These are phyloP conservation scores for Heliothis peltigera DNA, from an alignment of 2,888 invertebrate species.

Conservation along the genomic window DNA sequence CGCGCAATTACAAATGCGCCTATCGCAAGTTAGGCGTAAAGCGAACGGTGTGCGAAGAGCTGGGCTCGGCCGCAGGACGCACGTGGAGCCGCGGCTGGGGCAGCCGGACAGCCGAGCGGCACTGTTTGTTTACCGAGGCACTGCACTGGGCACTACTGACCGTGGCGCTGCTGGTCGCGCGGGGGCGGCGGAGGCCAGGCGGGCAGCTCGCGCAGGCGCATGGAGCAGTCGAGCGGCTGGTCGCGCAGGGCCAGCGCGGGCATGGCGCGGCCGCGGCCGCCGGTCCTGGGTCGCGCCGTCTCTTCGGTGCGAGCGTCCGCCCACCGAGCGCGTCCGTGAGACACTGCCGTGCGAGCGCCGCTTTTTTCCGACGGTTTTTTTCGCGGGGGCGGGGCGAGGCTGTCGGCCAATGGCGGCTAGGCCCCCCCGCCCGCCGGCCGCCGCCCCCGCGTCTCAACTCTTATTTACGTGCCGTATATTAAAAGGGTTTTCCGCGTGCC, in stretches of 20 bases:
- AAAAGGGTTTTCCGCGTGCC: slow-evolving; percentile 90
- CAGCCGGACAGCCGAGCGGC: too few relatives aligned
- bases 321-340: slow-evolving; percentile 83
- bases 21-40: slow-evolving; percentile 49
- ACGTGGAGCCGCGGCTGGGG: slow-evolving; percentile 47
- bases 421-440: slow-evolving; percentile 67
- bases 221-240: slow-evolving; percentile 94
- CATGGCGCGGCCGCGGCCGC: slow-evolving; percentile 90
- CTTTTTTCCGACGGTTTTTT: slow-evolving; percentile 84
- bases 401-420: slow-evolving; percentile 77
- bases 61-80: slow-evolving; percentile 44
- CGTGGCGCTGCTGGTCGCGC: slow-evolving; percentile 73
- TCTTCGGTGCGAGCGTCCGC: slow-evolving; percentile 81
- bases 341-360: slow-evolving; percentile 83
- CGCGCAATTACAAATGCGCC: slow-evolving; percentile 60
- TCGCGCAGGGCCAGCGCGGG: slow-evolving; percentile 91
- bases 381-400: slow-evolving; percentile 83
- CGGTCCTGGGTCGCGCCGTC: slow-evolving; percentile 88
- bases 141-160: slow-evolving; percentile 73
- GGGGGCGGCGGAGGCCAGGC: slow-evolving; percentile 83
- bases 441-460: slow-evolving; percentile 71
- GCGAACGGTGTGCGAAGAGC: slow-evolving; percentile 44
- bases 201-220: slow-evolving; percentile 88
- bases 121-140: slow-evolving; percentile 52
- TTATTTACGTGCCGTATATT: slow-evolving; percentile 90